Base-by-base conservation (phyloP, 92 coral and sea anemone genomes). In the Phenganax marumi region DNA sequence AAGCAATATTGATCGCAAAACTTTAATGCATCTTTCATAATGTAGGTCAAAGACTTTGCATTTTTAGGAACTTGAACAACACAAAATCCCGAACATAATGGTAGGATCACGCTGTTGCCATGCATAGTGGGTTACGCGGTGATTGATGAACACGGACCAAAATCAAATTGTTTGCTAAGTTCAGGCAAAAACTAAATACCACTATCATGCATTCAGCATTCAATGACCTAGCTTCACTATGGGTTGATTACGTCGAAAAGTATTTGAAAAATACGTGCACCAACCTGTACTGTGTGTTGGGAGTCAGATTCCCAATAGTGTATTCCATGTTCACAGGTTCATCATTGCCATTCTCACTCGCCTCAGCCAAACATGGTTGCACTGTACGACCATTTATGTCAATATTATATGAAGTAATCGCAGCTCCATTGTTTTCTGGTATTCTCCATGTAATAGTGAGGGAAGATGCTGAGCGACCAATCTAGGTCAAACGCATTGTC, bases 231-330 rank as follows among this genome's bases (percentile, higher is more conserved):
- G 8, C 43, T 33, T 33, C 3, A 33, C 5, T 33, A 33, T 33
- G 43, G 43, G 2, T 33, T 33, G 43, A 33, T 33, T 33, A 33
- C 43, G 43, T 33, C 5, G 43, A 33, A 33, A 33, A 33, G 43
- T 33, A 33, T 33, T 33, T 33, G 3, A 33, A 33, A 33, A 33
- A 33, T 9, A 2, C 14, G 25, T 14, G 6, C 26, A 52, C 82
- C 4, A 70, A 93, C 98, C 97, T 92, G 90, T 95, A 95, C 18
- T 85, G 62, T 12, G 95, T 92, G 85, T 88, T 89, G 3, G 98
- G 98, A 52, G 86, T 87, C 56, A 95, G 86, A 52, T 87, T 93
- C 0, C 84, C 77, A 14, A 95, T 50, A 70, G 88, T 91, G 86
- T 92, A 90, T 50, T 92, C 91, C 84, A 92, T n/a, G 56, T 72